Evolutionary conservation across 2,888 invertebrate genomes (phyloP), one percentile per base, ranked within the genome.

Genomic region (Antheraea yamamai): DNA sequence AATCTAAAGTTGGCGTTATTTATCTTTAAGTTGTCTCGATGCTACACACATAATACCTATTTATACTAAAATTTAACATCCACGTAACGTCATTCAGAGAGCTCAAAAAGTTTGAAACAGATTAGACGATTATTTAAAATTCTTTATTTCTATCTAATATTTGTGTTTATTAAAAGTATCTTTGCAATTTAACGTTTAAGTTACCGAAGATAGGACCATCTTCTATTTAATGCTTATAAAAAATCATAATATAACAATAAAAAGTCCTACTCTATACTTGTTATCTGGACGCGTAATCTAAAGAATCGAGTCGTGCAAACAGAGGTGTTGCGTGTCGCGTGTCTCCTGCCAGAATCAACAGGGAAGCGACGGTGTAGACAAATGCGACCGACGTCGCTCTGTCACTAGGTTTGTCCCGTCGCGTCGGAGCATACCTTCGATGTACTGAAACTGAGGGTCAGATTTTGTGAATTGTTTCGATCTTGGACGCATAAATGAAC

Each of bases 271-370:
- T 81, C 78, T 78, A 78, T 30, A 78, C n/a, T 77, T 55, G 12
- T 2, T 51, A 18, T 75, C 39, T 10, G 70, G 58, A 75, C 70
- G 68, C 78, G 74, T 72, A 76, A 75, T 77, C 76, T 23, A 61
- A 64, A 75, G 55, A 70, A 74, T 73, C 73, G 64, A 75, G 64
- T 4, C 74, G 47, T 23, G 70, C 70, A 72, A 70, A 73, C 78
- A 72, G 76, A 79, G 64, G 64, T 66, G 64, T 66, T 16, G 64
- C 30, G 26, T 77, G 79, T 83, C 81, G 75, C 76, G 81, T 81
- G 79, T 81, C 82, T 74, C 77, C 77, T 83, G 87, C 87, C 86
- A 87, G 85, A 77, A 80, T 77, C 79, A 86, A 87, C 85, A 87
- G 83, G 85, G 84, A 87, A 85, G 83, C 79, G 74, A 75, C 76